Evolutionary conservation across 1,140 invertebrate genomes (phyloP).

Genomic region (Patella vulgata): DNA sequence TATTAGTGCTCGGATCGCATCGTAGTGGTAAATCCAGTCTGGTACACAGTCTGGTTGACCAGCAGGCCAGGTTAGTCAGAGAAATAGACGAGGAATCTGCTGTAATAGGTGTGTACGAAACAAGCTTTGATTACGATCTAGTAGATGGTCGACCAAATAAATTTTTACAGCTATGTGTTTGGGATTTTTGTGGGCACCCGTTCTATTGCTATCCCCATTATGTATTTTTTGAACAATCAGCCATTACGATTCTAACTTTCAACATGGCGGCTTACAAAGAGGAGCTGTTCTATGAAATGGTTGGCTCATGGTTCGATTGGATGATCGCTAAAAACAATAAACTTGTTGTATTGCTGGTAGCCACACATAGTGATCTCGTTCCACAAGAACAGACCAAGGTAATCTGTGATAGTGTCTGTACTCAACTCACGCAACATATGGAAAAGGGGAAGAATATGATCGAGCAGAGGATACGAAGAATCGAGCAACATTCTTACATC

Average conservation of each 20-base stretch:
- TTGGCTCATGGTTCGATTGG: slow-evolving; percentile 62
- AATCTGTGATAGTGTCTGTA: slow-evolving; percentile 43
- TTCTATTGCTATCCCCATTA: slow-evolving; percentile 59
- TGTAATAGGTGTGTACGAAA: slow-evolving; percentile 53
- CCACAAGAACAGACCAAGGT: slow-evolving; percentile 30
- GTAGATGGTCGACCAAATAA: slow-evolving; percentile 38
- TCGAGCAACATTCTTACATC: slow-evolving; percentile 49
- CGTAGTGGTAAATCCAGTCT: slow-evolving; percentile 60
- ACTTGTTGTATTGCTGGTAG: slow-evolving; percentile 53
- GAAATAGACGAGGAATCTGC: slow-evolving; percentile 45
- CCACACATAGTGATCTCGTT: slow-evolving; percentile 55
- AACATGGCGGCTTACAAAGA: slow-evolving; percentile 55
- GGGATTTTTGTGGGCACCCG: slow-evolving; percentile 60
- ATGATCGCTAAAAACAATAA: slow-evolving; percentile 61
- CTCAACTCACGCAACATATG: slow-evolving; percentile 27
- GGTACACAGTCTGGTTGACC: slow-evolving; percentile 56
- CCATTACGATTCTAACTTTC: slow-evolving; percentile 57
- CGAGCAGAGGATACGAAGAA: slow-evolving; percentile 49
- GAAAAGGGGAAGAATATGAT: slow-evolving; percentile 37
- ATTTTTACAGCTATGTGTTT: slow-evolving; percentile 52
- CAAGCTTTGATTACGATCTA: slow-evolving; percentile 47
- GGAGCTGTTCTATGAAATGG: slow-evolving; percentile 47
- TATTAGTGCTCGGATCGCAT: slow-evolving; percentile 52
- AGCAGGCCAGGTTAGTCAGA: slow-evolving; percentile 51
- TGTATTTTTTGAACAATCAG: slow-evolving; percentile 56